Evolutionary conservation across 2,113 vertebrate genomes (phyloP), one percentile per base, ranked within the genome.

Genomic region (Chunga burmeisteri): DNA sequence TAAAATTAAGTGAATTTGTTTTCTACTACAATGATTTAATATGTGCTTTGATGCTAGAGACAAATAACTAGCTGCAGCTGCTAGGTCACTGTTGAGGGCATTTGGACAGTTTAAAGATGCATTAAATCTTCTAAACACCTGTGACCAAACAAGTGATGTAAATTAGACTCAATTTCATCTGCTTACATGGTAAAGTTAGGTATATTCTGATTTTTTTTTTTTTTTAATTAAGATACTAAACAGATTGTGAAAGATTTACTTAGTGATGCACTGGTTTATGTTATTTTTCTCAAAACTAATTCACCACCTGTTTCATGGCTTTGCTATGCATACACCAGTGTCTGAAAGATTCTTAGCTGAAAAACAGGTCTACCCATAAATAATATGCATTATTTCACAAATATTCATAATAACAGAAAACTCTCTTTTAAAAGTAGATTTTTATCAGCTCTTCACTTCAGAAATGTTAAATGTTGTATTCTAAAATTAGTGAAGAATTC

Each of bases 71-170:
- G 5, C 55, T 72, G 74, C 79, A 87, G 93, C 29, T 85, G 90
- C 38, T 63, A 63, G 65, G 55, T 70, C 66, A 27, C 47, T 86
- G 17, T 55, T 71, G 58, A 59, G 90, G 80, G 71, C 73, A 67
- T 88, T 72, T 86, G 96, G 95, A 68, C 84, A 94, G 40, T 97
- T 96, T 75, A 81, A 95, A 96, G 84, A 75, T 25, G 67, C 22
- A 70, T 86, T 89, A 88, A 96, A 96, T 91, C 83, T 95, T 63
- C 82, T 73, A 15, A 94, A 92, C 88, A 96, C 85, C 90, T 97
- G 86, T 40, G 90, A 59, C 22, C 75, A 58, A 56, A 52, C 1
- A 13, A 94, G n/a, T 66, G 83, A 40, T 96, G 68, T 36, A 95
- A 93, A 95, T 95, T 38, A 84, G 40, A n/a, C 15, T 81, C 40